These are phyloP conservation scores for Varanus komodoensis DNA, from an alignment of 2,113 vertebrate species.

Conservation along the genomic window DNA sequence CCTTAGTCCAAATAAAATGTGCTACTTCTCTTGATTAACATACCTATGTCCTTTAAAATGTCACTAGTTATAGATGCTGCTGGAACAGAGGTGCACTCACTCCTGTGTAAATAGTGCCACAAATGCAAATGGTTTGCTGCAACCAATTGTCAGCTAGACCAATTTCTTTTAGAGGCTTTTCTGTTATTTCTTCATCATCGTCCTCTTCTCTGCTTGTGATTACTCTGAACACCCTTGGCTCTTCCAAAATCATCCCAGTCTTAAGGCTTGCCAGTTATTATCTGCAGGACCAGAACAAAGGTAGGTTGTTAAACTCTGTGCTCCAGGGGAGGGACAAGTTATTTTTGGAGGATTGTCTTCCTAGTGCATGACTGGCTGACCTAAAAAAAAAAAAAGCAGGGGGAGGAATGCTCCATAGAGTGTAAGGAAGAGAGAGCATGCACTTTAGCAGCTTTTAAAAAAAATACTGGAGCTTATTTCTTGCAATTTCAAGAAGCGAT, in stretches of 20 bases:
- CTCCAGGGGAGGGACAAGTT: conserved; percentile 80
- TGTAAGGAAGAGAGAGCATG: conserved; percentile 60
- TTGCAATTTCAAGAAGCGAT: conserved; percentile 73
- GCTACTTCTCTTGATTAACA: conserved; percentile 70
- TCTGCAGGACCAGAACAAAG: conserved; percentile 89
- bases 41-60: conserved; percentile 64
- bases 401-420: conserved; percentile 50
- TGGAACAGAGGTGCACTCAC: conserved; percentile 70
- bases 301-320: conserved; percentile 86
- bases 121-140: conserved; percentile 69
- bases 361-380: conserved; percentile 79
- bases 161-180: conserved; percentile 62
- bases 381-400: conserved; percentile 66
- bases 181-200: conserved; percentile 58
- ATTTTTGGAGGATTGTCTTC: conserved; percentile 81
- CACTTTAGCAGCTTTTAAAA: conserved; percentile 63
- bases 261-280: conserved; percentile 87
- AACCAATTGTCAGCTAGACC: conserved; percentile 64
- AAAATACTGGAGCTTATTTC: conserved; percentile 69
- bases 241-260: conserved; percentile 87
- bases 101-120: conserved; percentile 74
- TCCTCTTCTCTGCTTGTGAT: conserved; percentile 63
- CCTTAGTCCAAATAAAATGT: conserved; percentile 62
- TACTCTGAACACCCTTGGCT: conserved; percentile 80
- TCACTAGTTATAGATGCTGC: conserved; percentile 70